phyloP scores from a whole-genome alignment of 2,797 vertebrate species.

The Salarias fasciatus region DNA sequence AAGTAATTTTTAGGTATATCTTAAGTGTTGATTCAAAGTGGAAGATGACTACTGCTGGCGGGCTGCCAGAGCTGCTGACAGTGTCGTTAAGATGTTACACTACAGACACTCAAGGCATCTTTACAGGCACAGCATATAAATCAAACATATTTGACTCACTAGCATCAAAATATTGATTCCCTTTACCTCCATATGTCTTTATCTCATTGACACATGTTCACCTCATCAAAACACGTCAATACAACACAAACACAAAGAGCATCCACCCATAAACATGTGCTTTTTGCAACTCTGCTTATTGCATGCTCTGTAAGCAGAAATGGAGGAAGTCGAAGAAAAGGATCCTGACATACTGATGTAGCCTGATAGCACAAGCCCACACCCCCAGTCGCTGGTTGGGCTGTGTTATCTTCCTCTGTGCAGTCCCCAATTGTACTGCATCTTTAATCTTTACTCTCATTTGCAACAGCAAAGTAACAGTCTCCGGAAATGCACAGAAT shows the following conservation, averaged over 20 bases:
- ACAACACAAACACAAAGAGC: conserved; percentile 10
- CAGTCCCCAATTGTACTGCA: not conserved
- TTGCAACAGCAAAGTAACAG: too few species aligned
- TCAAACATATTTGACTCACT: not conserved
- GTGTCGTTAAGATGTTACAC: not conserved
- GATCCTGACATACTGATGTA: conserved; percentile 32
- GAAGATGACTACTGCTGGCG: conserved; percentile 5
- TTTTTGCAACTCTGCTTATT: conserved; percentile 20
- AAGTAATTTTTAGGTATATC: not conserved
- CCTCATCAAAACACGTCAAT: not conserved
- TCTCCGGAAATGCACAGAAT: not conserved
- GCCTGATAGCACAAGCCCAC: conserved; percentile 28
- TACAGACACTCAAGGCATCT: too few species aligned
- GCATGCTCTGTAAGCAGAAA: conserved; percentile 50
- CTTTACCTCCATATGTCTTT: not conserved
- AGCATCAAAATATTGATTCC: not conserved
- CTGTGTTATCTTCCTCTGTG: conserved; percentile 7
- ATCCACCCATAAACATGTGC: conserved; percentile 10
- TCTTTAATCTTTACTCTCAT: not conserved
- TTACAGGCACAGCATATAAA: not conserved
- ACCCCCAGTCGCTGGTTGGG: conserved; percentile 5
- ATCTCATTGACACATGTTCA: conserved; percentile 2
- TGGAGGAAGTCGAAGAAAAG: conserved; percentile 59
- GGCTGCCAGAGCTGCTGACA: not conserved
- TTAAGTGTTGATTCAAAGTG: conserved; percentile 7